phyloP scores from a whole-genome alignment of 2,888 invertebrate species.

The Nudaria mundana region DNA sequence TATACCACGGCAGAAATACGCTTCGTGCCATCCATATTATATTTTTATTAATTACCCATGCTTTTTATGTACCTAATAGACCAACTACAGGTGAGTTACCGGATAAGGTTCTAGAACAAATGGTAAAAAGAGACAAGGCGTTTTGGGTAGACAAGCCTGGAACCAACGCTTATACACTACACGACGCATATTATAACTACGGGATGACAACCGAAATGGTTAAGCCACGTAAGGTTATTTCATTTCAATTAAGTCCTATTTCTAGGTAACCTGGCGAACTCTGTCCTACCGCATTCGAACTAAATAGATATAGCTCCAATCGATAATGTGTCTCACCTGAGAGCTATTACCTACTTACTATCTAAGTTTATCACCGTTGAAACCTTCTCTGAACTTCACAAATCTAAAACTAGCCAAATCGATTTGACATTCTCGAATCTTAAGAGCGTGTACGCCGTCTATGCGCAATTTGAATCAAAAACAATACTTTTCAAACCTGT shows the following conservation, averaged over 20 bases:
- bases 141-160: conserved; percentile 81
- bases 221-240: conserved; percentile 44
- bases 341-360: no score
- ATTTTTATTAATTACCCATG: neutral
- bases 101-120: conserved; percentile 65
- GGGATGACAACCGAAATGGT: conserved; percentile 55
- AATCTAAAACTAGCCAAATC: no score
- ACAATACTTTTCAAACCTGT: no score
- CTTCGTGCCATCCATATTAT: no score
- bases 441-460: no score
- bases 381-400: no score
- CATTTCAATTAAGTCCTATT: neutral
- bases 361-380: no score
- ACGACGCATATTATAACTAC: conserved; percentile 70
- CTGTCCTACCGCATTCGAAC: neutral
- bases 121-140: conserved; percentile 71
- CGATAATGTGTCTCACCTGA: no score
- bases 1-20: no score
- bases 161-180: conserved; percentile 72
- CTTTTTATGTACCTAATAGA: conserved; percentile 37
- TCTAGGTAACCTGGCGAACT: neutral
- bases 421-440: no score
- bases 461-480: no score
- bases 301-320: no score
- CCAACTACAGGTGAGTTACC: conserved; percentile 68